Evolutionary conservation across 2,888 invertebrate species (phyloP), one percentile per base, ranked within the genome.

Genomic region (Nasonia oneida): DNA sequence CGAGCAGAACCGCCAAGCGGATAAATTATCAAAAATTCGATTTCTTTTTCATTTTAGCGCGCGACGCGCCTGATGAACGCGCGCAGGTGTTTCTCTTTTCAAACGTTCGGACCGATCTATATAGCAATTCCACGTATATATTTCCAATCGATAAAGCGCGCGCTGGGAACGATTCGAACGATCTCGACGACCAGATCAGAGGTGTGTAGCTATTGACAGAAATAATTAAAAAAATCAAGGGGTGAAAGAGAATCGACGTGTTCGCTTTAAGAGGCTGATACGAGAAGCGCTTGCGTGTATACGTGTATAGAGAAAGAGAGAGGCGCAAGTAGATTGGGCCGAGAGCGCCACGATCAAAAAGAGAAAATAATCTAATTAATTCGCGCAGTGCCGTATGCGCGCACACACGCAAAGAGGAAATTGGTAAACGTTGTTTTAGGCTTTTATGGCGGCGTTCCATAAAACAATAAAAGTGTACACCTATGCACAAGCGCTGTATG

Each of bases 351-450:
- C 12, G 79, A 86, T 85, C 75, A 84, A 87, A 87, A 88, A 83
- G 85, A 84, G 85, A 87, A 37, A 37, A 87, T 87, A 37, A 87
- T 87, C 84, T 87, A 87, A 87, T 87, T 86, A 87, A 87, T 86
- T 87, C 84, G 74, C 82, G 23, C 74, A 75, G 53, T 76, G 53
- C 47, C 71, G 67, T 74, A 71, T 64, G 18, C 23, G 18, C 37
- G 39, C 42, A 4, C 39, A 8, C 10, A n/a, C 33, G 64, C 8
- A 67, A 78, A 61, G 70, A 73, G 80, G 42, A 87, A 86, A 86
- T 87, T 87, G 87, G 89, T 86, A 89, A 90, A 89, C 89, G 89
- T 90, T 90, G 90, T 90, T 90, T 89, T 89, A 89, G 89, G 90
- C 89, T 88, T 90, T 90, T 88, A 90, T 88, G 86, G 80, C 82